Evolutionary conservation across 2,888 invertebrate species (phyloP).

Genomic region (Microplitis deprimator): DNA sequence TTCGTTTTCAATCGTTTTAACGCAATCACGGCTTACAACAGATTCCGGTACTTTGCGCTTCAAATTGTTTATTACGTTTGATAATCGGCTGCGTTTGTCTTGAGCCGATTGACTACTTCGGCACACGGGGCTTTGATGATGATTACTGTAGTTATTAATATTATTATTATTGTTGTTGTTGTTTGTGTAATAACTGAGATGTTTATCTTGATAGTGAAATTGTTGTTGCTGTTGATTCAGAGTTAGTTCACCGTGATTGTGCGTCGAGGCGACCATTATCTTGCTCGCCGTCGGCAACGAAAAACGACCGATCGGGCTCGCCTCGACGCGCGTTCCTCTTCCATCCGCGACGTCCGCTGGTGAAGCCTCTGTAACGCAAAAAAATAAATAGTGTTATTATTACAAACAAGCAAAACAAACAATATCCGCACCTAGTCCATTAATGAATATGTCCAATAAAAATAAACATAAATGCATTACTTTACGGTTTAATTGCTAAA

Average conservation of each 20-base stretch:
- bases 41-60: constrained; percentile 64
- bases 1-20: not conserved
- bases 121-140: constrained; percentile 34
- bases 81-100: constrained; percentile 67
- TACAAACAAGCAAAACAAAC: too few relatives aligned
- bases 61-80: constrained; percentile 68
- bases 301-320: constrained; percentile 52
- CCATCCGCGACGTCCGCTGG: constrained; percentile 62
- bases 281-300: constrained; percentile 50
- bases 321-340: constrained; percentile 58
- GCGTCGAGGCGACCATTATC: constrained; percentile 67
- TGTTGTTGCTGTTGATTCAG: constrained; percentile 52
- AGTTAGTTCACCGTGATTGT: constrained; percentile 63
- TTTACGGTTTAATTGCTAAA: too few relatives aligned
- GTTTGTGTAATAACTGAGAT: constrained; percentile 25
- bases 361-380: constrained; percentile 56
- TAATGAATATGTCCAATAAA: too few relatives aligned
- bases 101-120: constrained; percentile 60
- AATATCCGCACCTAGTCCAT: too few relatives aligned
- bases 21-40: not conserved
- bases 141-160: constrained; percentile 10
- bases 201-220: constrained; percentile 19
- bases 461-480: too few relatives aligned
- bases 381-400: constrained; percentile 7
- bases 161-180: constrained; percentile 32